These are phyloP conservation scores for Noctua pronuba DNA, from an alignment of 2,888 invertebrate genomes.

Conservation along the genomic window DNA sequence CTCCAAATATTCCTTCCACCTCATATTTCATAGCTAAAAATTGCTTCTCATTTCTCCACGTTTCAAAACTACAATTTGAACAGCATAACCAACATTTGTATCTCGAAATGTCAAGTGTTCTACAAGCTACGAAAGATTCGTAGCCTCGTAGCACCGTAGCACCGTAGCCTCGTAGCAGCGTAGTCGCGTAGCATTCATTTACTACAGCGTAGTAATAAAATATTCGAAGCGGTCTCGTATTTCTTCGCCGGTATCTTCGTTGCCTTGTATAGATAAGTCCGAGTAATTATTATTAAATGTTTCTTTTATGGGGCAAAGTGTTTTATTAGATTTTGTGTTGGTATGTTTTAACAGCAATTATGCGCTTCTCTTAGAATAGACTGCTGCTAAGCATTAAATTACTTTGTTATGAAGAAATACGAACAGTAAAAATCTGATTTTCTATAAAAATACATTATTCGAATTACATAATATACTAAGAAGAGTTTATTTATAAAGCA, in stretches of 20 bases:
- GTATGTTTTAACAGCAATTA: conserved; percentile 22
- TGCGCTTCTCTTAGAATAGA: background rate
- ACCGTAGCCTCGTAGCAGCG: conserved; percentile 33
- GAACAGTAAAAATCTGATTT: rapidly evolving
- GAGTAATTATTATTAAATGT: conserved; percentile 56
- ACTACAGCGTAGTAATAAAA: conserved; percentile 49
- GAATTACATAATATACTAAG: background rate
- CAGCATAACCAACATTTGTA: conserved; percentile 44
- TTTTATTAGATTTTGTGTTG: conserved; percentile 31
- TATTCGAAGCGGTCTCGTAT: conserved; percentile 51
- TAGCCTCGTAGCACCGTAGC: conserved; percentile 41
- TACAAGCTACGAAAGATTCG: conserved; percentile 59
- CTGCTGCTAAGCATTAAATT: background rate
- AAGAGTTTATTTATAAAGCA: conserved; percentile 3
- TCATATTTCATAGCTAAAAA: conserved; percentile 52
- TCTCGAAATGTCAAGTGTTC: conserved; percentile 56
- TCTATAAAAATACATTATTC: background rate
- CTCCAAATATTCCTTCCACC: conserved; percentile 23
- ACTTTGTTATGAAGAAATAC: background rate
- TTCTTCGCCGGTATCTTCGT: conserved; percentile 51
- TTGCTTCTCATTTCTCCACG: conserved; percentile 23
- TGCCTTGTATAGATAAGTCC: conserved; percentile 48
- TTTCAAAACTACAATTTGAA: conserved; percentile 49
- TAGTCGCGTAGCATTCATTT: conserved; percentile 52
- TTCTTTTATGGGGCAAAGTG: conserved; percentile 44